A percentile compares a stretch with the other conserved stretches of the same genome.
These are phyloP conservation scores for Hydrocynus forskahlii DNA, from an alignment of 2,797 vertebrate species.

Conservation along the genomic window DNA sequence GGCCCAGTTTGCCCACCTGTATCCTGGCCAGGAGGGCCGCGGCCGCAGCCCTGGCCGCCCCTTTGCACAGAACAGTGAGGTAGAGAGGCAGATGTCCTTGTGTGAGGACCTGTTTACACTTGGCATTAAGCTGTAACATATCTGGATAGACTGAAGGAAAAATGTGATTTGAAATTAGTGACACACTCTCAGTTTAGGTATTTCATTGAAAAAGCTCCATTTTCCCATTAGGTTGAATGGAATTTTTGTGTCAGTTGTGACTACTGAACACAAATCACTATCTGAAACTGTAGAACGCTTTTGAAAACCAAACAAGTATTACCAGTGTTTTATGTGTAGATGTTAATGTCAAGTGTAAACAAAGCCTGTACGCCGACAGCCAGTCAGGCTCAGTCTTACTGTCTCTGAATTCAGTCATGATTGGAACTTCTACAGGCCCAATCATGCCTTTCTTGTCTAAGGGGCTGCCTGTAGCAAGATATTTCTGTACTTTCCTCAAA, in stretches of 20 bases:
- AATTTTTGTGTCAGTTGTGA: too few species aligned
- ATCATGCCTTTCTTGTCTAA: conserved; percentile 21
- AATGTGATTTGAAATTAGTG: too few species aligned
- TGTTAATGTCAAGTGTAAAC: conserved; percentile 5
- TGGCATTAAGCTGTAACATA: neutral
- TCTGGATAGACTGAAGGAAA: neutral
- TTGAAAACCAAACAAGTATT: too few species aligned
- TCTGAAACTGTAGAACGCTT: too few species aligned
- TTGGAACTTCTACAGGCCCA: conserved; percentile 2
- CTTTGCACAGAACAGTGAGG: conserved; percentile 67
- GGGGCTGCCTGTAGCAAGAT: conserved; percentile 14
- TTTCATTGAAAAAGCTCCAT: too few species aligned
- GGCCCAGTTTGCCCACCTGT: conserved; percentile 12
- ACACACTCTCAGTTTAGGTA: too few species aligned
- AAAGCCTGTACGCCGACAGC: neutral
- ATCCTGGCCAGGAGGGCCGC: conserved; percentile 51
- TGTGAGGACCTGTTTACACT: neutral
- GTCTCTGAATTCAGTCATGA: conserved; percentile 1
- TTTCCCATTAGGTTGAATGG: too few species aligned
- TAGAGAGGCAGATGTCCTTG: conserved; percentile 38
- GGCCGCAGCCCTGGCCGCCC: conserved; percentile 63
- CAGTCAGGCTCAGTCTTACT: neutral
- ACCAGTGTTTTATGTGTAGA: too few species aligned
- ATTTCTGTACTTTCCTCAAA: conserved; percentile 8
- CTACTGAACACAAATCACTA: too few species aligned